Conservation (phyloP, 2,113 vertebrate species). For the Xiphorhynchus elegans region DNA sequence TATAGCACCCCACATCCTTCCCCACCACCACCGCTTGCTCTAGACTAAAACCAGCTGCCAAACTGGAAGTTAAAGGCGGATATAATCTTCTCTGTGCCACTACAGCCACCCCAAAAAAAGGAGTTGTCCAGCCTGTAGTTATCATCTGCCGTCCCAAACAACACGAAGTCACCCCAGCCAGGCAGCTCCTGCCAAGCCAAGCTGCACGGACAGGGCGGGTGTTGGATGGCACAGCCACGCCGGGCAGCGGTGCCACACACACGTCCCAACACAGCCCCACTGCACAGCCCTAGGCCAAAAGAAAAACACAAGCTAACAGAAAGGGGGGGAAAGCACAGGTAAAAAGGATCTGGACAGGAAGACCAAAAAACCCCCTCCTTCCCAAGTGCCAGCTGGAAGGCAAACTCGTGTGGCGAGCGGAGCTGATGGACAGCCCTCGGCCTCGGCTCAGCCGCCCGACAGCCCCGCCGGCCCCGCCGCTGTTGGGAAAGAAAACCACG, state of each 20-base stretch:
- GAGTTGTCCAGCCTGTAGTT: neutral
- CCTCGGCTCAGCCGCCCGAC: neutral
- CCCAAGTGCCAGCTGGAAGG: neutral
- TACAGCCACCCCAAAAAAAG: neutral
- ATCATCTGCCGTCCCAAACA: neutral
- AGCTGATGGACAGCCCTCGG: neutral
- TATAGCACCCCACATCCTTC: neutral
- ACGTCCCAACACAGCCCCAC: neutral
- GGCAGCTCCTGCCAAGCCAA: neutral
- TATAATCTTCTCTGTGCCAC: neutral
- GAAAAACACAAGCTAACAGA: neutral
- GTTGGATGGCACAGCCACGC: accelerated
- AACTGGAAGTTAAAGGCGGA: neutral
- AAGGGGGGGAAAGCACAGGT: accelerated
- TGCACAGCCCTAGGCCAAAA: neutral
- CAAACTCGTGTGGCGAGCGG: neutral
- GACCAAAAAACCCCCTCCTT: neutral
- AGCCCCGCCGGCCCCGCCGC: neutral
- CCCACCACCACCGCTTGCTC: neutral
- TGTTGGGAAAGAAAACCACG: slow-evolving; percentile 43
- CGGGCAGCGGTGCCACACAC: neutral
- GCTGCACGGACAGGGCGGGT: accelerated
- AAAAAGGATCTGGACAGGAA: neutral
- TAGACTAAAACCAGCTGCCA: neutral
- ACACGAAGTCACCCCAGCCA: neutral